A percentile compares a stretch with the other conserved stretches of the same genome.
phyloP scores from a whole-genome alignment of 2,113 vertebrate genomes.

The Synodontis membranacea region DNA sequence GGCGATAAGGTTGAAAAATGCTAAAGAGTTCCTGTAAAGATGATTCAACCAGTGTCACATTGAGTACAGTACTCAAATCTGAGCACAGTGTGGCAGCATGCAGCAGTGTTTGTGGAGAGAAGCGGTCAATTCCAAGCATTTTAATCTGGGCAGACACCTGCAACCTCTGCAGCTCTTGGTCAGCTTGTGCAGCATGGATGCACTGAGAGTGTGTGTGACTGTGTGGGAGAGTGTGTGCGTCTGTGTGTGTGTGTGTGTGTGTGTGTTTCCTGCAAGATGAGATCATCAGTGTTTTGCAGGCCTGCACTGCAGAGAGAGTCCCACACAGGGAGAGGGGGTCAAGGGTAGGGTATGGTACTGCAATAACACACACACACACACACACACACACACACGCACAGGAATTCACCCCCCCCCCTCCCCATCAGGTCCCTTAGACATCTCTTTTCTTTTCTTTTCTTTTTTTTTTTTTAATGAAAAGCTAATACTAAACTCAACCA shows the following conservation, averaged over 20 bases:
- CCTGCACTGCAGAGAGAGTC: constrained; percentile 62
- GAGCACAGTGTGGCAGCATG: constrained; percentile 42
- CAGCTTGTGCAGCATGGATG: constrained; percentile 20
- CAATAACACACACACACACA: background rate
- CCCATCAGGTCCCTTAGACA: background rate
- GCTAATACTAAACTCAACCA: background rate
- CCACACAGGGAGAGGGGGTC: constrained; percentile 45
- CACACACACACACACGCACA: background rate
- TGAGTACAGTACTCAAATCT: background rate
- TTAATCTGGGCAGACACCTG: constrained; percentile 26
- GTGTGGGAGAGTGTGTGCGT: constrained; percentile 12
- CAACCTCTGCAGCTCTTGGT: constrained; percentile 33
- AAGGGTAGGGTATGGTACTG: constrained; percentile 34
- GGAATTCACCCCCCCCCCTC: background rate
- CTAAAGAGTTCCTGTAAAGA: background rate
- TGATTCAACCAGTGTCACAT: background rate
- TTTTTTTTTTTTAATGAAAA: background rate
- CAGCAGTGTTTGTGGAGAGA: constrained; percentile 3
- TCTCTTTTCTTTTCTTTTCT: background rate
- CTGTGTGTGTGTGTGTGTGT: background rate
- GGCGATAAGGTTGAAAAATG: background rate
- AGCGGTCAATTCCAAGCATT: constrained; percentile 24
- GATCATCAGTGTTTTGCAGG: constrained; percentile 65
- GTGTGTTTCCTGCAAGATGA: constrained; percentile 66
- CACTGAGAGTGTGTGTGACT: constrained; percentile 20